A percentile compares a stretch with the other conserved stretches of the same genome.
These are phyloP conservation scores for Nettapus auritus DNA, from an alignment of 2,113 vertebrate genomes.

Conservation along the genomic window DNA sequence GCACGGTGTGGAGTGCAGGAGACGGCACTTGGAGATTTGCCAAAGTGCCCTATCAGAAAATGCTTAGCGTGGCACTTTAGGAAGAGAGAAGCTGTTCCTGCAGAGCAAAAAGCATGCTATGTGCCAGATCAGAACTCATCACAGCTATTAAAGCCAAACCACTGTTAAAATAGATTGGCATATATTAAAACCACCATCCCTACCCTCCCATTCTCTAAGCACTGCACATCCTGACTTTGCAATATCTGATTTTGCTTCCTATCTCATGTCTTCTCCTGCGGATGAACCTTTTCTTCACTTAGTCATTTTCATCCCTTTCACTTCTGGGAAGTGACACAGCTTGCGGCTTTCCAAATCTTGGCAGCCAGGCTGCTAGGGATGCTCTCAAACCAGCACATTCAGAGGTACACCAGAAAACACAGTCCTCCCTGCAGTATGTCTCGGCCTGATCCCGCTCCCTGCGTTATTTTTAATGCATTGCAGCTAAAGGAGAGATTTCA, in stretches of 20 bases:
- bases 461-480: neutral
- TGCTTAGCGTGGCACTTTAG: fast-evolving
- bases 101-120: fast-evolving
- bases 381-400: fast-evolving
- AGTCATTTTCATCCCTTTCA: fast-evolving
- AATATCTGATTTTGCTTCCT: fast-evolving
- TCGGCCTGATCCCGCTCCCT: fast-evolving
- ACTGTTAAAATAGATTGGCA: fast-evolving
- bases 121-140: fast-evolving
- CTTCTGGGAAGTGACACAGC: fast-evolving
- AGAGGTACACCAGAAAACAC: neutral
- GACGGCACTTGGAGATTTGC: neutral
- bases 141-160: neutral
- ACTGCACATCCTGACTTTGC: neutral
- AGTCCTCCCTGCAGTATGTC: fast-evolving
- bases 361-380: neutral
- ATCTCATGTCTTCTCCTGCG: fast-evolving
- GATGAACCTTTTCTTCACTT: neutral
- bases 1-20: fast-evolving
- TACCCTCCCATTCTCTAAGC: neutral
- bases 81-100: neutral
- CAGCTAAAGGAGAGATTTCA: slow-evolving; percentile 6
- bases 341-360: fast-evolving
- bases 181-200: neutral
- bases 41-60: fast-evolving